Evolutionary conservation across 2,113 vertebrate species (phyloP).

Genomic region (Sinosuthora webbiana): DNA sequence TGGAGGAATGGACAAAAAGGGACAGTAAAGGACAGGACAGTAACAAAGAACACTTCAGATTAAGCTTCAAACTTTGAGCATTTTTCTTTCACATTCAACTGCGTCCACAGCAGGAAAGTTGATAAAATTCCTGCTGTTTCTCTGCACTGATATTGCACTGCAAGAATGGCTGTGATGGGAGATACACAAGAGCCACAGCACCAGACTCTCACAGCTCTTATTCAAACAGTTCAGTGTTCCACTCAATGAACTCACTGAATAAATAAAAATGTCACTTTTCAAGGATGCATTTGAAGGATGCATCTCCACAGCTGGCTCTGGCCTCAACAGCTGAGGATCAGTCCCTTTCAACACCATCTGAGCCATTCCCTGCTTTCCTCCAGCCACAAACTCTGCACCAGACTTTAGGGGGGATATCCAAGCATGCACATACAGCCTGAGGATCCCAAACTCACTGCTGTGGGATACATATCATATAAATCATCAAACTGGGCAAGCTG

Average conservation of each 20-base stretch:
- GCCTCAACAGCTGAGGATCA: background rate
- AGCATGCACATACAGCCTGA: background rate
- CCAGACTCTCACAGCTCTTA: background rate
- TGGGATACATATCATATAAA: fast-evolving
- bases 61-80: background rate
- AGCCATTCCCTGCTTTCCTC: background rate
- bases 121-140: background rate
- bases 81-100: background rate
- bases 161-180: background rate
- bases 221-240: background rate
- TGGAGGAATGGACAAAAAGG: background rate
- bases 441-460: background rate
- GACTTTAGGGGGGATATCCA: background rate
- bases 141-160: background rate
- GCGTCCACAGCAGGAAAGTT: background rate
- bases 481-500: background rate
- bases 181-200: background rate
- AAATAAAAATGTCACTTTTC: background rate
- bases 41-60: background rate
- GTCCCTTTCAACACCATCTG: background rate
- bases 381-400: background rate
- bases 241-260: background rate
- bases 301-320: too few relatives aligned
- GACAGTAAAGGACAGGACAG: background rate
- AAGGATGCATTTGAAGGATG: background rate